Conservation (phyloP, 2,888 invertebrate genomes). For the Caenorhabditis zanzibari region DNA sequence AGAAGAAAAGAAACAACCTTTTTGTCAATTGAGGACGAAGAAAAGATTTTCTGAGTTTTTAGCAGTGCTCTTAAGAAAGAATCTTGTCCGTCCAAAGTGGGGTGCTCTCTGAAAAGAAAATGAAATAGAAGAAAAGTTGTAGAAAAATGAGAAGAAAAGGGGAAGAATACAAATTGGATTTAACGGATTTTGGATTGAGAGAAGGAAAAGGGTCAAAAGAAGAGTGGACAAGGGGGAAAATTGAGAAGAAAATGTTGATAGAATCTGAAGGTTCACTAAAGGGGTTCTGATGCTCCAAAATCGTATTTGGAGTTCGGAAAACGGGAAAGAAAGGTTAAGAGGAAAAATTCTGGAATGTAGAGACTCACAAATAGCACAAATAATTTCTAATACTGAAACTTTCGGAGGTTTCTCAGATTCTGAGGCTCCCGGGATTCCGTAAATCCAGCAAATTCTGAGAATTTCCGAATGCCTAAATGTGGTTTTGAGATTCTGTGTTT, state of each 20-base stretch:
- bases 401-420: too few relatives aligned
- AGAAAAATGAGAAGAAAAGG: neutral
- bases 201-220: constrained; percentile 3
- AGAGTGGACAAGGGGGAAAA: neutral
- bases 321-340: too few relatives aligned
- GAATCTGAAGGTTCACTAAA: too few relatives aligned
- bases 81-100: constrained; percentile 20
- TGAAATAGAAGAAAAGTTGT: constrained; percentile 14
- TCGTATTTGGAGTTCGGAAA: too few relatives aligned
- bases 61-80: constrained; percentile 9
- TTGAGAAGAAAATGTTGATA: constrained; percentile 3
- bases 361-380: too few relatives aligned
- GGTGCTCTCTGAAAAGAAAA: constrained; percentile 37
- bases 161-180: constrained; percentile 36
- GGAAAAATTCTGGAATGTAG: too few relatives aligned
- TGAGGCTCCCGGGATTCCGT: too few relatives aligned
- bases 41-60: constrained; percentile 28
- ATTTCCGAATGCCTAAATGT: too few relatives aligned
- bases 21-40: neutral
- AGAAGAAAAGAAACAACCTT: constrained; percentile 18
- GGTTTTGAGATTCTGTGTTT: too few relatives aligned
- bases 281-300: too few relatives aligned
- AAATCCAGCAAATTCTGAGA: too few relatives aligned
- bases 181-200: constrained; percentile 28
- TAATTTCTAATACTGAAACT: too few relatives aligned